Percentiles rank a stretch among this genome's conserved stretches.
These are phyloP conservation scores for Anas platyrhynchos DNA, from an alignment of 2,113 vertebrate species.

Conservation along the genomic window DNA sequence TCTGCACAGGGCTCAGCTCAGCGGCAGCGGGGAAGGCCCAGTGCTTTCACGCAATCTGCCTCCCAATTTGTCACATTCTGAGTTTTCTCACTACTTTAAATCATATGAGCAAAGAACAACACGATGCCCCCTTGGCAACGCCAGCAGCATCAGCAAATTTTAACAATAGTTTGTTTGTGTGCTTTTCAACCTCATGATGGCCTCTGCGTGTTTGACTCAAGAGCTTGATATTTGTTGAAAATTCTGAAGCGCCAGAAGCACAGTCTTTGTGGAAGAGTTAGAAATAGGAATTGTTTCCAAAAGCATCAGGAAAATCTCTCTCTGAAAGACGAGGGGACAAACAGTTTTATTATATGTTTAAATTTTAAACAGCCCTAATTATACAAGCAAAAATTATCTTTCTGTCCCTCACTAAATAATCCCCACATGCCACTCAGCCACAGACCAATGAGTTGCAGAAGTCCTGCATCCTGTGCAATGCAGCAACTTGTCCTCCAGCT, in stretches of 20 bases:
- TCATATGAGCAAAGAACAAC: constrained; percentile 25
- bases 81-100: constrained; percentile 51
- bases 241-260: neutral
- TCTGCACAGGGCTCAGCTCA: neutral
- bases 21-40: rapidly evolving
- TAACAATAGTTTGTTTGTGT: constrained; percentile 63
- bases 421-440: neutral
- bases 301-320: neutral
- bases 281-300: neutral
- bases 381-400: neutral
- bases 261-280: neutral
- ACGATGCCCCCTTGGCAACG: constrained; percentile 19
- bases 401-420: neutral
- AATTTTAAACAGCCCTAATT: constrained; percentile 24
- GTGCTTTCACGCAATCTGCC: neutral
- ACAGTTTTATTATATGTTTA: neutral
- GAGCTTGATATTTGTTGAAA: constrained; percentile 33
- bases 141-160: constrained; percentile 59
- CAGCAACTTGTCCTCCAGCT: neutral
- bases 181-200: constrained; percentile 49
- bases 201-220: constrained; percentile 32
- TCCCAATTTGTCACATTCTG: constrained; percentile 24
- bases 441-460: neutral
- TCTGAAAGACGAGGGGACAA: neutral
- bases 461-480: neutral